phyloP scores from a whole-genome alignment of 2,113 vertebrate genomes.

The Corapipo altera region DNA sequence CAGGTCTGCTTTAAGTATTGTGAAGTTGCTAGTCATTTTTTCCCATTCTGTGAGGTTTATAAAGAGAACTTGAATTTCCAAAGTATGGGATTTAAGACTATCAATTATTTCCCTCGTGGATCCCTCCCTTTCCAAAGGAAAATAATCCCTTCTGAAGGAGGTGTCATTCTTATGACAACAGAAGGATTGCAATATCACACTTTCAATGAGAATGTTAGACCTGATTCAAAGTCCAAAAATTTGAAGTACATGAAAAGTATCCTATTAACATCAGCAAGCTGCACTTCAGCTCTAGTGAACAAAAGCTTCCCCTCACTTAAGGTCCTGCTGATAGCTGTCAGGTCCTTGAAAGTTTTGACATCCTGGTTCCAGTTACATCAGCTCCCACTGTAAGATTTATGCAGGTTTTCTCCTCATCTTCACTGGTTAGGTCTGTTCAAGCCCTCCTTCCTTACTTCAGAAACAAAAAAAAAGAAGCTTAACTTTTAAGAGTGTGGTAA shows the following conservation, averaged over 20 bases:
- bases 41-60: conserved; percentile 2
- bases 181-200: conserved; percentile 43
- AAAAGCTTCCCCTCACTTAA: neutral
- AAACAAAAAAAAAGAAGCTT: neutral
- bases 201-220: neutral
- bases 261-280: conserved; percentile 22
- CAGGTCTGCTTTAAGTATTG: conserved; percentile 31
- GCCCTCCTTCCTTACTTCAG: neutral
- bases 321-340: neutral
- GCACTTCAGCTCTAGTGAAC: conserved; percentile 24
- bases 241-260: neutral
- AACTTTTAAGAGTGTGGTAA: neutral
- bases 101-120: conserved; percentile 31
- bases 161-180: conserved; percentile 40
- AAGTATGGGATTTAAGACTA: conserved; percentile 40
- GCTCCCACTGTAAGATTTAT: neutral
- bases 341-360: neutral
- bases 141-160: conserved; percentile 51
- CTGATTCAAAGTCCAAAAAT: conserved; percentile 37
- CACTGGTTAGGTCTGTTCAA: neutral
- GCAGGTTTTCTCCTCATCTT: neutral
- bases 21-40: conserved; percentile 53
- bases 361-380: neutral
- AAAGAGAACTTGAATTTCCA: conserved; percentile 45
- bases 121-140: conserved; percentile 40